Evolutionary conservation across 2,888 invertebrate species (phyloP), one percentile per base, ranked within the genome.

Genomic region (Caenorhabditis sp.): DNA sequence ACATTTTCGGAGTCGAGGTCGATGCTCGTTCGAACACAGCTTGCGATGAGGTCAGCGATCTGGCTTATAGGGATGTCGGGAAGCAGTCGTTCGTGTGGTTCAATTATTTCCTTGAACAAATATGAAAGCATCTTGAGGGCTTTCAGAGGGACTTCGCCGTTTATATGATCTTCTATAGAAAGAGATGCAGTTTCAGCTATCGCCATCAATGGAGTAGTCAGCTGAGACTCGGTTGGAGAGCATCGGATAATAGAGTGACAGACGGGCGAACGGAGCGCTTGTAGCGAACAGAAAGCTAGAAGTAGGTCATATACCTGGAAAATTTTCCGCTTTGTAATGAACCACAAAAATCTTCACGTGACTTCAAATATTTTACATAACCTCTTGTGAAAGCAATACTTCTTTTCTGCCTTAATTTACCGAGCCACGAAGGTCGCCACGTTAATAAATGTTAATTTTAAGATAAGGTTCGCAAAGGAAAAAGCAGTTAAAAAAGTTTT

Each of bases 281-380:
- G 85, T 13, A 90, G 83, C 1, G 86, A 82, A 71, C 90, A 90
- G 59, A 90, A 86, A 0, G 89, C 81, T 37, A 89, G 82, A 15
- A 90, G 79, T n/a, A 90, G 83, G 63, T 90, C 90, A 83, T 90
- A 89, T 32, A 90, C 75, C 90, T 90, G n/a, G n/a, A n/a, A n/a
- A n/a, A n/a, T n/a, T n/a, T n/a, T n/a, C n/a, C n/a, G n/a, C n/a
- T n/a, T n/a, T n/a, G n/a, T n/a, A n/a, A n/a, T n/a, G n/a, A n/a
- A n/a, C n/a, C n/a, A n/a, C n/a, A n/a, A n/a, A n/a, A n/a, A n/a
- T n/a, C n/a, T n/a, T n/a, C n/a, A n/a, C n/a, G n/a, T n/a, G n/a
- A n/a, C n/a, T n/a, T n/a, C n/a, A n/a, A n/a, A n/a, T n/a, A n/a
- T n/a, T n/a, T n/a, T n/a, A n/a, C n/a, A n/a, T n/a, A n/a, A n/a